Evolutionary conservation across 1,140 invertebrate species (phyloP), one percentile per base, ranked within the genome.

Genomic region (Tachypleus tridentatus): DNA sequence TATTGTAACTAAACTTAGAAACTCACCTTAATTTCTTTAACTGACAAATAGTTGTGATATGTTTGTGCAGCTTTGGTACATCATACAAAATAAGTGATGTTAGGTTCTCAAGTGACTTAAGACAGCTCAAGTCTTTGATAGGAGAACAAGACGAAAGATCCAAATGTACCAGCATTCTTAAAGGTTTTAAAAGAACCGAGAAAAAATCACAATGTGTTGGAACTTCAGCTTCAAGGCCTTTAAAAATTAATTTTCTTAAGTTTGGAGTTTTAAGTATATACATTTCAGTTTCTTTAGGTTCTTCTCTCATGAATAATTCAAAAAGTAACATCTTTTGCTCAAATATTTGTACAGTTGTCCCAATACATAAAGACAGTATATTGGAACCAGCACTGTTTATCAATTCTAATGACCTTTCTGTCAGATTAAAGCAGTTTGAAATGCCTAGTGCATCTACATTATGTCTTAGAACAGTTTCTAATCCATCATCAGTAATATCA

Each of bases 91-190:
- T 83, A 11, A 93, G 76, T 0, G 85, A 87, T 49, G 80, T 78
- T 60, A 95, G 78, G 73, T 86, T 83, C 54, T 82, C 81, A 61
- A 87, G 73, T 68, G 80, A 77, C 10, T 80, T 76, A 50, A 85
- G 72, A 56, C 81, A 82, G 64, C 80, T 77, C 49, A 86, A 77
- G 77, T 82, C 74, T 56, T 80, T 80, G 47, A 83, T 74, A 63
- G 82, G 78, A 66, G 78, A 77, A 72, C 86, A 90, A 66, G 85
- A 83, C 0, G 88, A 89, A 57, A 95, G 76, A 75, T 94, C 90
- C 56, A 95, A 77, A 73, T 89, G 82, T 48, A 82, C 85, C 9
- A 94, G 76, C 57, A 84, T 81, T 5, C 77, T 72, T 51, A 88
- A 69, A 47, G 84, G 79, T 61, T 79, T 78, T 49, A 86, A 70